Evolutionary conservation across 2,113 vertebrate species (phyloP), one percentile per base, ranked within the genome.

Genomic region (Pampusana beccarii): DNA sequence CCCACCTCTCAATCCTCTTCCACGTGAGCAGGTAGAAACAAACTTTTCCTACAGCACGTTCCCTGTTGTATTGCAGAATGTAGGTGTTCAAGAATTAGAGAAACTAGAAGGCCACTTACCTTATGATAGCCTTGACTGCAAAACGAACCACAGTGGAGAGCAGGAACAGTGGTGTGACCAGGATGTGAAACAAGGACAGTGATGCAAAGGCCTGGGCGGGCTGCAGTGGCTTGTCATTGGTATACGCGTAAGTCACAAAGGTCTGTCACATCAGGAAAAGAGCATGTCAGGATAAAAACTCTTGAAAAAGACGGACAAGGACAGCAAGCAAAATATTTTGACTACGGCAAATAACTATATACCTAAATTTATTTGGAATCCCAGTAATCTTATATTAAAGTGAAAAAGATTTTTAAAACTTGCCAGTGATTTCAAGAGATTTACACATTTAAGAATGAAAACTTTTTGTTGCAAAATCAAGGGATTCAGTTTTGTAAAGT

Each of bases 81-180:
- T 11, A 66, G 33, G 5, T 34, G 34, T 50, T 57, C 16, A 23
- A 60, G 65, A 23, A 6, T 1, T 44, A 40, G 48, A 80, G 33
- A 57, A 82, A 61, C 29, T 8, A 60, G 34, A 66, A 73, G 18
- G 25, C 3, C 16, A 36, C 93, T 29, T 96, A 99, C 99, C 99
- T 99, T 95, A 99, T 81, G 14, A 99, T 97, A 80, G 99, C 99
- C 94, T 99, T 99, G 80, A 99, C 99, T 8, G 99, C 99, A 69
- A 99, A 99, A 56, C 99, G 96, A 95, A 99, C 99, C n/a, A 99
- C 99, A 0, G 99, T 99, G 93, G 99, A 99, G 24, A 99, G 99
- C 79, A 99, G 98, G 97, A 99, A 99, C 67, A 99, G 98, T 0
- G 99, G 99, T 0, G 99, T 99, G 87, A 99, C 99, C 92, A 99